Evolutionary conservation across 2,113 vertebrate species (phyloP).

Genomic region (Cettia cetti): DNA sequence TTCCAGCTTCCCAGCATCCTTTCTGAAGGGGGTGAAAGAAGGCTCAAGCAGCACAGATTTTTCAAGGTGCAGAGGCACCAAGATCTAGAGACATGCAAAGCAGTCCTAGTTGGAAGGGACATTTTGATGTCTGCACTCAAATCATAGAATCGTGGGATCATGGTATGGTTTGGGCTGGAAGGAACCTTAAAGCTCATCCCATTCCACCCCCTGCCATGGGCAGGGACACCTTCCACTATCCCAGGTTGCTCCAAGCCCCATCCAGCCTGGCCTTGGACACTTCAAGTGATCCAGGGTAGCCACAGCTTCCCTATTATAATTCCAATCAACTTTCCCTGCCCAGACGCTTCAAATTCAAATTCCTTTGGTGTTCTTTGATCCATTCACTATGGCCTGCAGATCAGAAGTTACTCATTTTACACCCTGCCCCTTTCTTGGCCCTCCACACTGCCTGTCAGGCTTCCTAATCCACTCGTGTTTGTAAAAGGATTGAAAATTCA

Average conservation of each 20-base stretch:
- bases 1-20: background rate
- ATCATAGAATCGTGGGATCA: rapidly evolving
- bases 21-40: background rate
- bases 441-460: background rate
- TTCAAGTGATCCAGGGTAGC: background rate
- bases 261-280: background rate
- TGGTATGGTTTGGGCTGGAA: background rate
- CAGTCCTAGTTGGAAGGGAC: background rate
- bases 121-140: background rate
- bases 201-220: background rate
- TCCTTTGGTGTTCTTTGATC: background rate
- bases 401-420: background rate
- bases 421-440: background rate
- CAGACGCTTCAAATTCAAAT: background rate
- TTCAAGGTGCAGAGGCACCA: background rate
- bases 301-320: background rate
- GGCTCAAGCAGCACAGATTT: background rate
- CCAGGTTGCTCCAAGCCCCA: background rate
- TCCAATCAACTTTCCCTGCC: background rate
- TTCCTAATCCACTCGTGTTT: conserved; percentile 4
- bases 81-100: background rate
- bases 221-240: background rate
- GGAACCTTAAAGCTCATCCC: background rate
- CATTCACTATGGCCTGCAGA: rapidly evolving
- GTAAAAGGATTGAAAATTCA: conserved; percentile 8